Evolutionary conservation across 2,113 vertebrate species (phyloP).

Genomic region (Oreochromis niloticus): DNA sequence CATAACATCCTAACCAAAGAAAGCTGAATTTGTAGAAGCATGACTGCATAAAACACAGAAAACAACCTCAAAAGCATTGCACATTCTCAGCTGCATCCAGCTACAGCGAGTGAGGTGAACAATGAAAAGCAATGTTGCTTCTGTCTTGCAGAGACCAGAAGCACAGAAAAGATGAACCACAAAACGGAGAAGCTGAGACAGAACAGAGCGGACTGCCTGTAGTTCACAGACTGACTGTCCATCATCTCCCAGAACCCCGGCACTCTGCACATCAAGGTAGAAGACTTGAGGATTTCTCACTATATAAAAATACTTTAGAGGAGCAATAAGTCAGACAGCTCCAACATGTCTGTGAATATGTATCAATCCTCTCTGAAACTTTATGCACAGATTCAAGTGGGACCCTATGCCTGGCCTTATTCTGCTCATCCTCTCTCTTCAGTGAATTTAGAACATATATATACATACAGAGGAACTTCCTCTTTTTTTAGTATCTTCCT

Average conservation of each 20-base stretch:
- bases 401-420: background rate
- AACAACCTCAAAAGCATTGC: background rate
- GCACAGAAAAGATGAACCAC: background rate
- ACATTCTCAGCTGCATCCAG: background rate
- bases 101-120: background rate
- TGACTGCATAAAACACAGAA: background rate
- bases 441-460: background rate
- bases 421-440: background rate
- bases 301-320: conserved; percentile 24
- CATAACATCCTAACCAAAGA: background rate
- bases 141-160: conserved; percentile 21
- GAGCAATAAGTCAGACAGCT: conserved; percentile 27
- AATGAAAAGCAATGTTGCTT: background rate
- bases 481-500: background rate
- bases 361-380: background rate
- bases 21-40: background rate
- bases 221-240: conserved; percentile 37
- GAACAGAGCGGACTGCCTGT: conserved; percentile 18
- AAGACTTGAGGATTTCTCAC: conserved; percentile 18
- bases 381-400: background rate
- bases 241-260: conserved; percentile 23
- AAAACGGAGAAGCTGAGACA: background rate
- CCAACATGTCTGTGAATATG: background rate
- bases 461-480: background rate
- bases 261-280: conserved; percentile 39